phyloP scores from a whole-genome alignment of 2,888 invertebrate genomes.

The Agrotis ipsilon region DNA sequence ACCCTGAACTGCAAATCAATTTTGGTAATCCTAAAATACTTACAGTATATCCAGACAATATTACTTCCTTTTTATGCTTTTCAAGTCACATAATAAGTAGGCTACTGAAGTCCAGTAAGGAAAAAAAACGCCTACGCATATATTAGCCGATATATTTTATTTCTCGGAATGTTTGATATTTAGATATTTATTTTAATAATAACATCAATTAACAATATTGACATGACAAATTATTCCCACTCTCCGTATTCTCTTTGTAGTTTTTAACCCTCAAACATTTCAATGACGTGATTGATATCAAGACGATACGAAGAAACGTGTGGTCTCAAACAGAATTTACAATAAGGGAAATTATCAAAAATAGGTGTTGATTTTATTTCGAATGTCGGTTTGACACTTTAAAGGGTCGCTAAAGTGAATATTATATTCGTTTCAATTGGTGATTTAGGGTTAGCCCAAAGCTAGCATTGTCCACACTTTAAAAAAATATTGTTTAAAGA shows the following conservation, averaged over 20 bases:
- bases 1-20: neutral
- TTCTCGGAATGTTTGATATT: neutral
- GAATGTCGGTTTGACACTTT: conserved; percentile 62
- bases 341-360: conserved; percentile 57
- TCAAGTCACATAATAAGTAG: neutral
- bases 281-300: conserved; percentile 52
- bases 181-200: neutral
- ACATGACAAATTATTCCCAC: conserved; percentile 1
- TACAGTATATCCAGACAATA: neutral
- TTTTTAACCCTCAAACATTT: conserved; percentile 30
- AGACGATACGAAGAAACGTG: conserved; percentile 12
- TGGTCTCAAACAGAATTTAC: conserved; percentile 60
- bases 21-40: too few relatives aligned
- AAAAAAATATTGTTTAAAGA: too few relatives aligned
- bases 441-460: conserved; percentile 50
- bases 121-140: neutral
- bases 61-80: neutral
- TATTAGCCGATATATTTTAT: neutral
- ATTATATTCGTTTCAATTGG: conserved; percentile 46
- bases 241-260: conserved; percentile 15
- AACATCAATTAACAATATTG: neutral
- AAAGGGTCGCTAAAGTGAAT: conserved; percentile 64
- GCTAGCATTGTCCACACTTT: neutral
- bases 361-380: conserved; percentile 63
- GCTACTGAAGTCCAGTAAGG: neutral